Evolutionary conservation across 2,113 vertebrate species (phyloP), one percentile per base, ranked within the genome.

Genomic region (Octodon degus): DNA sequence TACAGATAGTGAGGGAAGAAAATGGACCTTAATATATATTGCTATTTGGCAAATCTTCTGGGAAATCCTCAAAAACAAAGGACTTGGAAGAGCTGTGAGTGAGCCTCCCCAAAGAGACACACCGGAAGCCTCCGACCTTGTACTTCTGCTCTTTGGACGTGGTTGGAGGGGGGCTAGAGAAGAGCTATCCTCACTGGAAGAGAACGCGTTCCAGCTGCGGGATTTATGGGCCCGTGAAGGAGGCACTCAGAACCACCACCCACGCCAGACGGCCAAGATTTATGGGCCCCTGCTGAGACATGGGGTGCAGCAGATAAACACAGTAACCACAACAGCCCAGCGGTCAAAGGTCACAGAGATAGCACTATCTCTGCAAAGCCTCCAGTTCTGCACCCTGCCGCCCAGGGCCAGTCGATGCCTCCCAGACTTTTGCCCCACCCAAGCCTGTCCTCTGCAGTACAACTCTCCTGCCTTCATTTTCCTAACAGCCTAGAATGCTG

Each of bases 81-180:
- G 60, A 5, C 22, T 30, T 40, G 72, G 62, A 86, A 86, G 11
- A 7, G 70, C 47, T 19, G 53, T 19, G 8, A 70, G 67, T 81
- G 83, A 47, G 25, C 5, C 37, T 60, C 82, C 55, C 58, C 32
- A 20, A 72, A 90, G 77, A 81, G 72, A 62, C 1, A 14, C 40
- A 10, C 32, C 27, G 0, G 63, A 55, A 68, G 13, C 20, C 7
- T 25, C 24, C 5, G 17, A 4, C 0, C 85, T 40, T 22, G 0
- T 22, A 2, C 62, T 83, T 63, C 58, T 40, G 1, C 1, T 32
- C 63, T 19, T 0, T 2, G n/a, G 79, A 93, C 87, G 12, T 3
- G 14, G n/a, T 5, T 74, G 4, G 43, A 79, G 76, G 13, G 12
- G 13, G 76, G 7, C 43, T 34, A 34, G 17, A 13, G 32, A 16